Evolutionary conservation across 2,888 invertebrate species (phyloP).

Genomic region (Torymus texanus): DNA sequence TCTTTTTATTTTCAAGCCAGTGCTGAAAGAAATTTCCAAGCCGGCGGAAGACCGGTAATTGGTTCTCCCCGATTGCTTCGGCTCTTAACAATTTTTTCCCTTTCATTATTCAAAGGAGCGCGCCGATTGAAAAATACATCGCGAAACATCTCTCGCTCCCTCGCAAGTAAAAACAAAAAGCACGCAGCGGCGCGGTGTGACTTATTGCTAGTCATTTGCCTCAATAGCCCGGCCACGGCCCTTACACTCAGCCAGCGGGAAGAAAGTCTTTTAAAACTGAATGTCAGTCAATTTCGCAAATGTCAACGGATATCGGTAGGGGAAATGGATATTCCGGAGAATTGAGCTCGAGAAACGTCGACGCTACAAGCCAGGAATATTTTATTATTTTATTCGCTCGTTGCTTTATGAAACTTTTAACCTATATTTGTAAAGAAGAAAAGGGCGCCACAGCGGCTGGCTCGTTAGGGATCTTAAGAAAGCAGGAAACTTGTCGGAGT

Average conservation of each 20-base stretch:
- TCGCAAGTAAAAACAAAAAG: not conserved
- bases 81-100: conserved; percentile 17
- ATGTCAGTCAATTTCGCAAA: conserved; percentile 66
- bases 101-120: conserved; percentile 21
- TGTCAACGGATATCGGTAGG: conserved; percentile 66
- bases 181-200: not conserved
- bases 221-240: not conserved
- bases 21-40: conserved; percentile 38
- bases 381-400: too few relatives aligned
- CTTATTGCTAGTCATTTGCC: conserved; percentile 20
- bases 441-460: too few relatives aligned
- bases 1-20: conserved; percentile 23
- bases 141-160: not conserved
- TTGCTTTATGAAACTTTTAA: too few relatives aligned
- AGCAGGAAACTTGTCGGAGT: too few relatives aligned
- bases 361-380: too few relatives aligned
- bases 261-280: conserved; percentile 55
- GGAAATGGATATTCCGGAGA: conserved; percentile 62
- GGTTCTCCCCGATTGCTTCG: conserved; percentile 27
- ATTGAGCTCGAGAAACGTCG: not conserved
- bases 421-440: too few relatives aligned
- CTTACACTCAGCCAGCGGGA: not conserved
- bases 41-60: conserved; percentile 32
- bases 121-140: conserved; percentile 19
- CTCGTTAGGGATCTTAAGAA: too few relatives aligned